phyloP scores from a whole-genome alignment of 1,140 invertebrate species.

The Drosophila elegans region DNA sequence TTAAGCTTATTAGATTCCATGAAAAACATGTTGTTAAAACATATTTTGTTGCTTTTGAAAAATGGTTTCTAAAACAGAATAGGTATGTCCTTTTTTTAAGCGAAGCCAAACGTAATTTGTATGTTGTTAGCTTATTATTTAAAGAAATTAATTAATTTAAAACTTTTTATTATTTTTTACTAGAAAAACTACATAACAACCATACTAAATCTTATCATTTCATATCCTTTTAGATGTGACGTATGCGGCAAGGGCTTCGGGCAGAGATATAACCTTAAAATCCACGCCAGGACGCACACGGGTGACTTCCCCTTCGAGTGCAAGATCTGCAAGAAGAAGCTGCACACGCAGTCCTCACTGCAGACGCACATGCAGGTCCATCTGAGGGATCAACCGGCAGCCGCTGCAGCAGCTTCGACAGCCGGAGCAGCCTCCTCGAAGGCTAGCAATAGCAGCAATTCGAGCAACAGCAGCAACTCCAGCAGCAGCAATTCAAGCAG shows the following conservation, averaged over 20 bases:
- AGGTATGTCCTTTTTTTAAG: too few species aligned
- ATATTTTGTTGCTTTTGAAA: too few species aligned
- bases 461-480: slow-evolving; percentile 21
- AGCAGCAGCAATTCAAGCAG: slow-evolving; percentile 35
- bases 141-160: too few species aligned
- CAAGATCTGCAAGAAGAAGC: slow-evolving; percentile 86
- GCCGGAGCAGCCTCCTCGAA: slow-evolving; percentile 13
- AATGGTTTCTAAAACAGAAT: too few species aligned
- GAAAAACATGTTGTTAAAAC: too few species aligned
- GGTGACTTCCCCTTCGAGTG: slow-evolving; percentile 90
- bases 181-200: too few species aligned
- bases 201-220: not conserved
- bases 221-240: slow-evolving; percentile 64
- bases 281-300: slow-evolving; percentile 88
- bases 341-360: slow-evolving; percentile 81
- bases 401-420: slow-evolving; percentile 1
- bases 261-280: slow-evolving; percentile 86
- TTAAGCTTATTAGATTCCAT: too few species aligned
- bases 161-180: too few species aligned
- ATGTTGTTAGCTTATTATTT: too few species aligned
- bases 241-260: slow-evolving; percentile 86
- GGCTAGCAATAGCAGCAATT: slow-evolving; percentile 28
- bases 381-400: slow-evolving; percentile 72
- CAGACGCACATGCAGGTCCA: slow-evolving; percentile 84
- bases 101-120: too few species aligned